Percentiles rank a stretch among this genome's conserved stretches.
phyloP scores from a whole-genome alignment of 2,888 invertebrate genomes.

The Caenorhabditis imperialis region DNA sequence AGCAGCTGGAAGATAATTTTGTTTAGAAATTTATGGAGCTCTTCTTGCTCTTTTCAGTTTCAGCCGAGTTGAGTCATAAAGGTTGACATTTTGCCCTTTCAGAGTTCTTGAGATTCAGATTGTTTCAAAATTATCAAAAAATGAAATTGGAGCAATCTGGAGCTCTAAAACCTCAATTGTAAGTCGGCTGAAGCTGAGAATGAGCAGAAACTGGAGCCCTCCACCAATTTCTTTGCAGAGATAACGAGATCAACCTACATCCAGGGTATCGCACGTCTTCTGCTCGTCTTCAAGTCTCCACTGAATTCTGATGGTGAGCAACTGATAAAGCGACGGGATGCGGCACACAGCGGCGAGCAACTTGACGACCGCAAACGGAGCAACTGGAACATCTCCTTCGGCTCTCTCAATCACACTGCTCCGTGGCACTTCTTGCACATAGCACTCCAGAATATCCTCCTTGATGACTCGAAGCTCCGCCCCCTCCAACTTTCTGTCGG shows the following conservation, averaged over 20 bases:
- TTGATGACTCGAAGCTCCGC: slow-evolving; percentile 35
- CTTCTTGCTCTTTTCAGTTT: too few species aligned
- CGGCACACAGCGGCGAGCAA: slow-evolving; percentile 31
- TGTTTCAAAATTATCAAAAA: too few species aligned
- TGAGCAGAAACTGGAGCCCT: too few species aligned
- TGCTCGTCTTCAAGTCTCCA: slow-evolving; percentile 36
- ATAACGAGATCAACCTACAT: slow-evolving; percentile 8
- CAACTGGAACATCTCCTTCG: slow-evolving; percentile 33
- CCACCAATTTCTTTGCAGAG: too few species aligned
- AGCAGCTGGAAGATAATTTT: slow-evolving; percentile 55
- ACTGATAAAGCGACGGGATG: slow-evolving; percentile 42
- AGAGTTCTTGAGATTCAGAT: too few species aligned
- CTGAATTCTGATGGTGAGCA: slow-evolving; percentile 34
- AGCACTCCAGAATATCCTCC: slow-evolving; percentile 18
- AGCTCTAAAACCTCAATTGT: too few species aligned
- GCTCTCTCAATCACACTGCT: slow-evolving; percentile 39
- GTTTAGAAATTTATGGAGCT: too few species aligned
- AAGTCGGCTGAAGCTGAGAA: too few species aligned
- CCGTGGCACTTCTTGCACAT: slow-evolving; percentile 19
- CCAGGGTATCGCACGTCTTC: slow-evolving; percentile 4
- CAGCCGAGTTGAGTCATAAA: too few species aligned
- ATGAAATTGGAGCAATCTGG: too few species aligned
- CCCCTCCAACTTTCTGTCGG: slow-evolving; percentile 37
- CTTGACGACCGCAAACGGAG: slow-evolving; percentile 51
- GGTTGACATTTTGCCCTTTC: too few species aligned